These are phyloP conservation scores for Tipula unca DNA, from an alignment of 2,888 invertebrate genomes.

Conservation along the genomic window DNA sequence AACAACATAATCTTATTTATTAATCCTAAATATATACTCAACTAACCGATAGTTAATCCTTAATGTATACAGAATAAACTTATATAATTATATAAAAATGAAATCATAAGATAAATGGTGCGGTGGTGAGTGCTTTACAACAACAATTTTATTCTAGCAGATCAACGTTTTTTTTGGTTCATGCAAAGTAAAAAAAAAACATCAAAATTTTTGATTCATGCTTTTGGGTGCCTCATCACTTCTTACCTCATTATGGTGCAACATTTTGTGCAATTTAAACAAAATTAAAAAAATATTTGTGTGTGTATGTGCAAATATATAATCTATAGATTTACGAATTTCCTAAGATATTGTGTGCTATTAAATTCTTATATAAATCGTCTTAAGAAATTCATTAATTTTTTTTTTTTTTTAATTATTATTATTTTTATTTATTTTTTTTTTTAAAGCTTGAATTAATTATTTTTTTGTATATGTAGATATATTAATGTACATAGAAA, in stretches of 20 bases:
- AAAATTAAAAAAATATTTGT: not conserved
- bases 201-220: not conserved
- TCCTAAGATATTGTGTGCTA: not conserved
- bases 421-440: not conserved
- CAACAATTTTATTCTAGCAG: not conserved
- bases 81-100: not conserved
- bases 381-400: not conserved
- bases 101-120: not conserved
- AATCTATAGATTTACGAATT: not conserved
- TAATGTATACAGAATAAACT: not conserved
- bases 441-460: not conserved
- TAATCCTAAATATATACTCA: not conserved
- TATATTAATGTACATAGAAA: not conserved
- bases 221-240: not conserved
- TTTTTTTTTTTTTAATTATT: too few species aligned
- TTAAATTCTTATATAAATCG: not conserved
- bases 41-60: not conserved
- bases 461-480: not conserved
- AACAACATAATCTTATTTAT: not conserved
- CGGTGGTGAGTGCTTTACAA: not conserved
- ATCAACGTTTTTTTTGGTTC: not conserved
- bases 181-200: not conserved
- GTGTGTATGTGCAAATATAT: not conserved
- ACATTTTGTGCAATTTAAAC: not conserved
- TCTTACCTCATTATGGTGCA: conserved; percentile 8